phyloP scores from a whole-genome alignment of 2,888 invertebrate genomes.

The Sepioteuthis lessoniana region DNA sequence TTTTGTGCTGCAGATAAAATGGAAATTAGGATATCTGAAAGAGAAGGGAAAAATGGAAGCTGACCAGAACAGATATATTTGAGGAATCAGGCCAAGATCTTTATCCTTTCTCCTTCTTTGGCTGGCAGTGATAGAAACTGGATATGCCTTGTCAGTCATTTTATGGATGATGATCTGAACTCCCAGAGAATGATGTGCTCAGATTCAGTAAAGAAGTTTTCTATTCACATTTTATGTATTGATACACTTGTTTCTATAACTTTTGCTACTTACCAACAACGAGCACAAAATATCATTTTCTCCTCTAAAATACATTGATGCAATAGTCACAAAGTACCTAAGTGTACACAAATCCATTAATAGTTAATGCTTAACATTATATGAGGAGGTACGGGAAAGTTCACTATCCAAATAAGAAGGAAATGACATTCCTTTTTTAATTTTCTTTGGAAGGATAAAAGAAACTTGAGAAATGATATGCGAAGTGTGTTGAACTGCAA shows the following conservation, averaged over 20 bases:
- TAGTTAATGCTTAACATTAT: too few relatives aligned
- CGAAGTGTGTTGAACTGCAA: too few relatives aligned
- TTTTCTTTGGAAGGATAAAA: too few relatives aligned
- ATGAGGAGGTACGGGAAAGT: too few relatives aligned
- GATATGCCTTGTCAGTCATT: background rate
- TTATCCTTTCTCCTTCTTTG: background rate
- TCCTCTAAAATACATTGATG: too few relatives aligned
- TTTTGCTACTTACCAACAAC: background rate
- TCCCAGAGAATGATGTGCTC: background rate
- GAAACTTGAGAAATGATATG: too few relatives aligned
- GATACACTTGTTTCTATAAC: background rate
- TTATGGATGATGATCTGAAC: background rate
- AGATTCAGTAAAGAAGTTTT: background rate
- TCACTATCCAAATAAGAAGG: too few relatives aligned
- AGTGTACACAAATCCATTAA: too few relatives aligned
- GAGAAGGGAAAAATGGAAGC: background rate
- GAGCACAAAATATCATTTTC: too few relatives aligned
- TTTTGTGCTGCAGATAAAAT: background rate
- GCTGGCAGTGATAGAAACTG: background rate
- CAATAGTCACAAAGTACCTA: too few relatives aligned
- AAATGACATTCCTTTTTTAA: too few relatives aligned
- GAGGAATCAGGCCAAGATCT: conserved; percentile 10
- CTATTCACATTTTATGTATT: background rate
- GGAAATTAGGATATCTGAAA: conserved; percentile 17
- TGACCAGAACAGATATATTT: background rate